These are phyloP conservation scores for Aplocera efformata DNA, from an alignment of 2,888 invertebrate species.

Conservation along the genomic window DNA sequence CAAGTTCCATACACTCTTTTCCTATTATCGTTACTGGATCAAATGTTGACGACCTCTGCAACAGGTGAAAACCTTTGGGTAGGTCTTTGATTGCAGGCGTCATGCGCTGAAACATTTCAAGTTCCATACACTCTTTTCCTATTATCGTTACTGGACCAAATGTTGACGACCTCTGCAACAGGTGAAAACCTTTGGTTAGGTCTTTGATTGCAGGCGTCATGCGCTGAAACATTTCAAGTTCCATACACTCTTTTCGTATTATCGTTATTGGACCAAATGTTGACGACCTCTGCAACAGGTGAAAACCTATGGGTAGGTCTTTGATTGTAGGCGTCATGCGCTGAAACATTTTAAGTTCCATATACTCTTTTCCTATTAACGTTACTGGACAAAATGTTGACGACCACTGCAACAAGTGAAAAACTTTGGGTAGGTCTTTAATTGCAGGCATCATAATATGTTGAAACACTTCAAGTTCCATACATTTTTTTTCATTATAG, in stretches of 20 bases:
- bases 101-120: neutral
- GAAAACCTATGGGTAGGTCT: constrained; percentile 3
- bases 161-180: constrained; percentile 14
- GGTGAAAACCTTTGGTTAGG: constrained; percentile 5
- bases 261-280: constrained; percentile 18
- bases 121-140: no score
- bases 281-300: constrained; percentile 12
- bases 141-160: constrained; percentile 18
- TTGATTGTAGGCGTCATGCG: neutral
- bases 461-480: no score
- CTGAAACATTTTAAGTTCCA: neutral
- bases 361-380: no score
- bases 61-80: constrained; percentile 6
- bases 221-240: neutral
- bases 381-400: no score
- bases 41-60: constrained; percentile 17
- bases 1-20: no score
- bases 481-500: no score
- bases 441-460: no score
- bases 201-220: neutral
- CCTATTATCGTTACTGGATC: constrained; percentile 16
- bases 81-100: neutral
- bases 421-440: no score
- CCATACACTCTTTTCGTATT: no score
- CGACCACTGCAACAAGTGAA: no score